Evolutionary conservation across 2,888 invertebrate genomes (phyloP).

Genomic region (Polymixis lichenea): DNA sequence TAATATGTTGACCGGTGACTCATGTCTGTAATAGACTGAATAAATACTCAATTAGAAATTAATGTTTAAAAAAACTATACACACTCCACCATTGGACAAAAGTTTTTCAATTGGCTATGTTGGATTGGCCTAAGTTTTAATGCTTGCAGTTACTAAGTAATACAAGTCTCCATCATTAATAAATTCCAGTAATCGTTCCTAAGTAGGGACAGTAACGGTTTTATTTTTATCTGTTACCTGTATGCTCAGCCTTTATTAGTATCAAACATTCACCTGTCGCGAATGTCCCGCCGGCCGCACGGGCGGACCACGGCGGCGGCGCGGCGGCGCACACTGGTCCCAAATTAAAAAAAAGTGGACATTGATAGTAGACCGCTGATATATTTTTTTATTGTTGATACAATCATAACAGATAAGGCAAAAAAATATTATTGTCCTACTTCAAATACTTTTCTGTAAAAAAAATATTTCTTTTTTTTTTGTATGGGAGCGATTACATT

Average conservation of each 20-base stretch:
- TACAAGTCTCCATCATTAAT: neutral
- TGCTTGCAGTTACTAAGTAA: too few species aligned
- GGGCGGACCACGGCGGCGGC: neutral
- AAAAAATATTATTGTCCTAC: too few species aligned
- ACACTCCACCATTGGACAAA: neutral
- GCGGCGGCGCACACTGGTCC: too few species aligned
- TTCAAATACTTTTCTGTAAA: too few species aligned
- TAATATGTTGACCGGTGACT: neutral
- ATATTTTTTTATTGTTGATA: too few species aligned
- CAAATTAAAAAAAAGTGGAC: too few species aligned
- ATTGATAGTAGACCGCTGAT: too few species aligned
- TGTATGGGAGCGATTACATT: too few species aligned
- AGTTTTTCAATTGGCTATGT: neutral
- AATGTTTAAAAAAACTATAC: neutral
- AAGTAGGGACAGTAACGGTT: neutral
- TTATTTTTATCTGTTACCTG: too few species aligned
- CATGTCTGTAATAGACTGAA: neutral
- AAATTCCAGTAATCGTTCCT: neutral
- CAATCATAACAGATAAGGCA: too few species aligned
- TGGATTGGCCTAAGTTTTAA: neutral
- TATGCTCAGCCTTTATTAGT: constrained; percentile 53
- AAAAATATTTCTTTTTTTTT: too few species aligned
- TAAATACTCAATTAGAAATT: neutral
- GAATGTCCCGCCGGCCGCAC: neutral
- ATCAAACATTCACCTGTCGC: constrained; percentile 68